These are phyloP conservation scores for Metopolophium dirhodum DNA, from an alignment of 1,140 invertebrate genomes.

Conservation along the genomic window DNA sequence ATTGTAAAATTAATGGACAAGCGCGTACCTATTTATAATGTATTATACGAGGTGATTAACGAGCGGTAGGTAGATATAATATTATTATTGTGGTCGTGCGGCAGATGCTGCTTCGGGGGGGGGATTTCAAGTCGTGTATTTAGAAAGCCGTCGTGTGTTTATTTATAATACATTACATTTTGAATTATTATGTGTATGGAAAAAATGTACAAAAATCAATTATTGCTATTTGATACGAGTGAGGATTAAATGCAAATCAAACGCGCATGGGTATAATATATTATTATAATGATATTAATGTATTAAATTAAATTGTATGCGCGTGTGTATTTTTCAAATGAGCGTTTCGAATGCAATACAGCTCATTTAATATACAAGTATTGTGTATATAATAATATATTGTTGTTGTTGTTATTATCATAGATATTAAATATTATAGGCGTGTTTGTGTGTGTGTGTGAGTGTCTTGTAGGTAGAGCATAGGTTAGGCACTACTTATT, in stretches of 20 bases:
- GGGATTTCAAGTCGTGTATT: neutral
- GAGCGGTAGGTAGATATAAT: neutral
- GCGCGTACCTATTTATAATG: neutral
- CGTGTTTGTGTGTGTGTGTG: neutral
- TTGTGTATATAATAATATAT: neutral
- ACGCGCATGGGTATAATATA: neutral
- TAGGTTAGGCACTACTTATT: constrained; percentile 9
- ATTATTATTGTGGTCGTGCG: neutral
- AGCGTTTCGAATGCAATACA: neutral
- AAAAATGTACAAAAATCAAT: neutral
- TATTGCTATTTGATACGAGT: neutral
- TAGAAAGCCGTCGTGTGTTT: neutral
- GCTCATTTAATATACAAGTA: neutral
- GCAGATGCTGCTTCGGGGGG: neutral
- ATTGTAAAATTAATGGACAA: neutral
- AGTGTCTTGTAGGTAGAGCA: neutral
- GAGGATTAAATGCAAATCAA: neutral
- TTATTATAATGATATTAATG: neutral
- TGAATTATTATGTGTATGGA: neutral
- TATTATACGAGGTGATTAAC: neutral
- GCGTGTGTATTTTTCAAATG: neutral
- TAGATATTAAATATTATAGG: neutral
- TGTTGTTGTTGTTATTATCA: neutral
- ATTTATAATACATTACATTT: neutral
- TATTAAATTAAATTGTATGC: neutral